Percentiles rank a stretch among this genome's conserved stretches.
phyloP scores from a whole-genome alignment of 2,113 vertebrate species.

The Numenius arquata region DNA sequence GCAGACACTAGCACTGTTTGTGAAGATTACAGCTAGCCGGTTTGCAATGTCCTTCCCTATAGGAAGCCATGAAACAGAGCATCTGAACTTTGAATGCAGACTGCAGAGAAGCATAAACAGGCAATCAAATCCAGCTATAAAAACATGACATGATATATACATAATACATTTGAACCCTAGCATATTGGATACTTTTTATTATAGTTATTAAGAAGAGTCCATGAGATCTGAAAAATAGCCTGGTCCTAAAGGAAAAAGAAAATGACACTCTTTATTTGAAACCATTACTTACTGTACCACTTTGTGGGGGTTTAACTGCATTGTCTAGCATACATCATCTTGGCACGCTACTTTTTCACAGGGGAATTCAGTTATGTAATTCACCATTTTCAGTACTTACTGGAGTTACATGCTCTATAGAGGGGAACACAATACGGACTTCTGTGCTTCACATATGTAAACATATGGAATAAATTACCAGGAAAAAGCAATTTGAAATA shows the following conservation, averaged over 20 bases:
- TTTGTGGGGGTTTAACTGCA: slow-evolving; percentile 30
- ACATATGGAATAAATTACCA: slow-evolving; percentile 27
- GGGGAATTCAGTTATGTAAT: slow-evolving; percentile 44
- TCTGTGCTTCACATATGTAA: neutral
- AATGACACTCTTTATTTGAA: slow-evolving; percentile 57
- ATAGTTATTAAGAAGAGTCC: slow-evolving; percentile 40
- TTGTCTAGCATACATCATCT: slow-evolving; percentile 54
- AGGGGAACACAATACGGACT: neutral
- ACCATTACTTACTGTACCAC: slow-evolving; percentile 47
- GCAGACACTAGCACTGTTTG: neutral
- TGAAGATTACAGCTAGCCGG: neutral
- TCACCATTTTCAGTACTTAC: neutral
- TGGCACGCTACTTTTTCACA: slow-evolving; percentile 22
- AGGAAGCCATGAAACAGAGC: slow-evolving; percentile 6
- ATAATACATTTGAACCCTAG: slow-evolving; percentile 4
- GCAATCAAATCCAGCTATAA: slow-evolving; percentile 54
- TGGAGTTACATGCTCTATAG: slow-evolving; percentile 19
- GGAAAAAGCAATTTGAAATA: neutral
- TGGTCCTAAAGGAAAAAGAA: slow-evolving; percentile 36
- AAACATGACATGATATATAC: slow-evolving; percentile 13
- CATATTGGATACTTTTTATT: slow-evolving; percentile 47
- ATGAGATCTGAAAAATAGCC: slow-evolving; percentile 33
- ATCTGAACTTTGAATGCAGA: slow-evolving; percentile 28
- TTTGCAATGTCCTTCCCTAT: neutral
- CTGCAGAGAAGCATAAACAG: slow-evolving; percentile 32